Evolutionary conservation across 1,140 invertebrate genomes (phyloP).

Genomic region (Thaumatotibia leucotreta): DNA sequence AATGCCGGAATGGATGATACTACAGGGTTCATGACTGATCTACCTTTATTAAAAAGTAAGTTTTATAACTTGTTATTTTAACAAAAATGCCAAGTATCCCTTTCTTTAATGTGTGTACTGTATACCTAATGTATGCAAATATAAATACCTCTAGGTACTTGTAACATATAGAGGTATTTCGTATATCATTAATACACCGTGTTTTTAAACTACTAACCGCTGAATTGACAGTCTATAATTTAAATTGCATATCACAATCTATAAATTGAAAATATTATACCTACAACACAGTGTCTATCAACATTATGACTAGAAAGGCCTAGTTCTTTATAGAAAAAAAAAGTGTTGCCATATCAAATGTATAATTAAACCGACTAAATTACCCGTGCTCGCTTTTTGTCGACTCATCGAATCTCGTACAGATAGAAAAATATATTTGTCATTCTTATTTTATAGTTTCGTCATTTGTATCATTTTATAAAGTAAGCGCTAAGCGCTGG

Average conservation of each 20-base stretch:
- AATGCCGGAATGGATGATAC: constrained; percentile 90
- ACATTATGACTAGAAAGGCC: neutral
- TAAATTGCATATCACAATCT: too few species aligned
- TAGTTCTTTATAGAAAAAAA: neutral
- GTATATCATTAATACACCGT: too few species aligned
- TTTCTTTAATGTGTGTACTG: too few species aligned
- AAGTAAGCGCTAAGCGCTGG: too few species aligned
- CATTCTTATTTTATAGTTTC: neutral
- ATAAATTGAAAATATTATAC: neutral
- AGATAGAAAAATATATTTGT: constrained; percentile 11
- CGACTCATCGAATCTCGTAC: constrained; percentile 20
- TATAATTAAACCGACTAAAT: constrained; percentile 22
- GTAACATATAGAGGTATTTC: too few species aligned
- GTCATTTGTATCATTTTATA: neutral
- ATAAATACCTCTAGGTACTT: too few species aligned
- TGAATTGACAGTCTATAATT: too few species aligned
- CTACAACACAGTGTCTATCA: neutral
- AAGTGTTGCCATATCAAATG: neutral
- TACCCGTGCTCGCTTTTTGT: constrained; percentile 20
- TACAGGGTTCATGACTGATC: constrained; percentile 90
- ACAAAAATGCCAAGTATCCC: neutral
- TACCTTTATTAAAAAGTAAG: constrained; percentile 93
- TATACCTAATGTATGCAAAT: too few species aligned
- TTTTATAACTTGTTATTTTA: constrained; percentile 38
- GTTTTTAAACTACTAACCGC: too few species aligned